These are phyloP conservation scores for Epirrita christyi DNA, from an alignment of 2,888 invertebrate genomes.

Conservation along the genomic window DNA sequence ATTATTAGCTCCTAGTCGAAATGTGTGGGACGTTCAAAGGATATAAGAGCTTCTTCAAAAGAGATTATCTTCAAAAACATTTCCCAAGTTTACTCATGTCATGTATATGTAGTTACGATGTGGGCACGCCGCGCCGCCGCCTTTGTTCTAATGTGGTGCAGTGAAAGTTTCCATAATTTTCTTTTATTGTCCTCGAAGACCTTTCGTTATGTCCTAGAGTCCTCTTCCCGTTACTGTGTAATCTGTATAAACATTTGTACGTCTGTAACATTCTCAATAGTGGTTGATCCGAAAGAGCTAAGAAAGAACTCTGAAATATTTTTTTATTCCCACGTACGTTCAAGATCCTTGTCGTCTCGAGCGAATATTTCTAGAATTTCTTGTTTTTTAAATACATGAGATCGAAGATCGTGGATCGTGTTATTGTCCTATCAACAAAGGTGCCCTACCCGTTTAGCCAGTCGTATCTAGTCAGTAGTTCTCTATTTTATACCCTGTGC, in stretches of 20 bases:
- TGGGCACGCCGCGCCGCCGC: too few species aligned
- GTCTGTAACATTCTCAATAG: not conserved
- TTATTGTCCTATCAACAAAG: slow-evolving; percentile 4
- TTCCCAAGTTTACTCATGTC: too few species aligned
- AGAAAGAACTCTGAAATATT: not conserved
- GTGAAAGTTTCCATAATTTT: slow-evolving; percentile 8
- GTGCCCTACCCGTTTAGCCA: too few species aligned
- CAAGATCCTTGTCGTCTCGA: not conserved
- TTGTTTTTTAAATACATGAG: not conserved
- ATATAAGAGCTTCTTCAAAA: too few species aligned
- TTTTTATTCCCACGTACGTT: not conserved
- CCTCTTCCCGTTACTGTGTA: too few species aligned
- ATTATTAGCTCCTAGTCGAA: too few species aligned
- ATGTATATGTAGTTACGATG: too few species aligned
- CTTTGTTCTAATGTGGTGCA: not conserved
- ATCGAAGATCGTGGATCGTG: not conserved
- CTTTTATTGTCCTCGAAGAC: not conserved
- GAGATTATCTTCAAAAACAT: too few species aligned
- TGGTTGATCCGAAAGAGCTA: not conserved
- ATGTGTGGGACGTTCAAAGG: too few species aligned
- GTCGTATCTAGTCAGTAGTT: too few species aligned
- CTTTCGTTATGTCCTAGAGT: not conserved
- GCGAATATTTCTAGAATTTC: not conserved
- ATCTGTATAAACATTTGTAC: not conserved
- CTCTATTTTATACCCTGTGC: too few species aligned